phyloP scores from a whole-genome alignment of 2,888 invertebrate genomes.

The Argyresthia goedartella region DNA sequence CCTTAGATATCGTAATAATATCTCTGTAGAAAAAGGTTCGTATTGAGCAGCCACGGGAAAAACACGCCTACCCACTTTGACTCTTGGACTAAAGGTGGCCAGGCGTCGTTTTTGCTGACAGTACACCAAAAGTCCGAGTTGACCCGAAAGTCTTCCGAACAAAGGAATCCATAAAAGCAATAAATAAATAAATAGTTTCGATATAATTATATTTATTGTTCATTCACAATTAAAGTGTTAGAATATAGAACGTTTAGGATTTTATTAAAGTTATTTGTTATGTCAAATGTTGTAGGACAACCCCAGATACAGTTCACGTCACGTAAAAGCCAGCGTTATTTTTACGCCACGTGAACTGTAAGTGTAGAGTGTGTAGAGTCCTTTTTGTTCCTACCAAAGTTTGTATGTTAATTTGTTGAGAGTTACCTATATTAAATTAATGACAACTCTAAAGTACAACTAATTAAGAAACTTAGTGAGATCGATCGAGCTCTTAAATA shows the following conservation, averaged over 20 bases:
- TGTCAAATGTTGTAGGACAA: neutral
- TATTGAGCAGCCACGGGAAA: too few species aligned
- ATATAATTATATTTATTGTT: conserved; percentile 1
- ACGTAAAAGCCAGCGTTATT: too few species aligned
- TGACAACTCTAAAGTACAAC: conserved; percentile 40
- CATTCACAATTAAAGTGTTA: conserved; percentile 28
- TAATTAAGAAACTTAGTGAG: conserved; percentile 42
- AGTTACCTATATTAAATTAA: conserved; percentile 7
- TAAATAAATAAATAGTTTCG: conserved; percentile 36
- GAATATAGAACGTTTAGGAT: neutral
- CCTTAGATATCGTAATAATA: too few species aligned
- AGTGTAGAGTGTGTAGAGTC: neutral
- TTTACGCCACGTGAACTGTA: too few species aligned
- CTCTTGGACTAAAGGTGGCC: too few species aligned
- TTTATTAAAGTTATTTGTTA: neutral
- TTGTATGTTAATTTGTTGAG: neutral
- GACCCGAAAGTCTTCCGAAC: conserved; percentile 45
- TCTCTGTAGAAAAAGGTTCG: too few species aligned
- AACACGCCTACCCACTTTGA: too few species aligned
- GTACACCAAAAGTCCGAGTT: too few species aligned
- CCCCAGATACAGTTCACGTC: too few species aligned
- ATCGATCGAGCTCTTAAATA: conserved; percentile 53
- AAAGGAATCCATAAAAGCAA: conserved; percentile 48
- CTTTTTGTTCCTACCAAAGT: neutral
- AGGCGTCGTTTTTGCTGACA: too few species aligned